phyloP scores from a whole-genome alignment of 2,797 vertebrate species.

The Artibeus lituratus region DNA sequence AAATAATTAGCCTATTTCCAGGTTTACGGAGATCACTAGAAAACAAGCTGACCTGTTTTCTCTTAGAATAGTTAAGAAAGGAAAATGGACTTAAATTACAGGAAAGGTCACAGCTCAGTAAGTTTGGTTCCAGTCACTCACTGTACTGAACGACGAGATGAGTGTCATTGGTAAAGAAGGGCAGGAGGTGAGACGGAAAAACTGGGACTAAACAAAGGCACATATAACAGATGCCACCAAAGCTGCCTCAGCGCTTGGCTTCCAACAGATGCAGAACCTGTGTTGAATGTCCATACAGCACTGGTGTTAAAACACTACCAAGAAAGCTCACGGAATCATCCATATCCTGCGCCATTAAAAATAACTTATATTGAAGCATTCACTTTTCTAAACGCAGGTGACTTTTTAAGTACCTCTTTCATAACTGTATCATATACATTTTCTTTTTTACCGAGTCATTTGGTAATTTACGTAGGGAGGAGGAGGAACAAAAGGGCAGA shows the following conservation, averaged over 20 bases:
- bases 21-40: background rate
- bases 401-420: background rate
- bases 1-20: background rate
- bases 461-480: background rate
- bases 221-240: background rate
- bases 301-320: background rate
- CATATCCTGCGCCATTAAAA: background rate
- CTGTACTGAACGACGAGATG: background rate
- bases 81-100: background rate
- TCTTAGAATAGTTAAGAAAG: constrained; percentile 6
- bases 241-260: fast-evolving
- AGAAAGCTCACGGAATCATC: background rate
- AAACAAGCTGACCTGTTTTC: background rate
- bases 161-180: background rate
- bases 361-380: background rate
- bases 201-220: background rate
- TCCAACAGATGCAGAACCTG: background rate
- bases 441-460: constrained; percentile 15
- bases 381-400: background rate
- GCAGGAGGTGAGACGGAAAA: background rate
- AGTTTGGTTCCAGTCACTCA: background rate
- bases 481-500: background rate
- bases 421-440: background rate
- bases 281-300: background rate
- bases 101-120: background rate